A percentile compares a stretch with the other conserved stretches of the same genome.
phyloP scores from a whole-genome alignment of 2,888 invertebrate genomes.

The Aporophyla nigra region DNA sequence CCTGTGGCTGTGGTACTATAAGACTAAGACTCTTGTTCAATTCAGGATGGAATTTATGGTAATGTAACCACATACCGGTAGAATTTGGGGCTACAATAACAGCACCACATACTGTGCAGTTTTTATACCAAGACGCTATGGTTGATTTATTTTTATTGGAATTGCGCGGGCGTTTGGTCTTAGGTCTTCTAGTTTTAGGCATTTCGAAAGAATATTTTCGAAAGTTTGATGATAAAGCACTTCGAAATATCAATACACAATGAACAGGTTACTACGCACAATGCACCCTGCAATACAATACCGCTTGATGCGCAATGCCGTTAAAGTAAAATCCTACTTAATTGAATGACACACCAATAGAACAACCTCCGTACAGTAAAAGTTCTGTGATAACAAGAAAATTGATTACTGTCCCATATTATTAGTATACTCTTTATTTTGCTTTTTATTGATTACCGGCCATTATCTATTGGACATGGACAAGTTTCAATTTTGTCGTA shows the following conservation, averaged over 20 bases:
- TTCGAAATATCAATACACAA: neutral
- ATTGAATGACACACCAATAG: slow-evolving; percentile 4
- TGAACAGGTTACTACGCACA: neutral
- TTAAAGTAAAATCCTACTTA: neutral
- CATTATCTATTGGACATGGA: too few species aligned
- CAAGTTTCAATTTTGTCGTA: slow-evolving; percentile 19
- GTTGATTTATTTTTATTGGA: slow-evolving; percentile 16
- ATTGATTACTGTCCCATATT: neutral
- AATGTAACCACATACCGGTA: slow-evolving; percentile 41
- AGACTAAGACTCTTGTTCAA: slow-evolving; percentile 20
- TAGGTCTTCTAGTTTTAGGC: slow-evolving; percentile 5
- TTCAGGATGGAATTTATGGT: slow-evolving; percentile 23
- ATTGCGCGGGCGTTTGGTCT: neutral
- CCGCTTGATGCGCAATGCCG: neutral
- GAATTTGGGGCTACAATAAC: slow-evolving; percentile 23
- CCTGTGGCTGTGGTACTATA: neutral
- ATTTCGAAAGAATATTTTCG: slow-evolving; percentile 22
- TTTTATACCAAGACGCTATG: slow-evolving; percentile 30
- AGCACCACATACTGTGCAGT: slow-evolving; percentile 35
- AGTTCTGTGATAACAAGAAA: too few species aligned
- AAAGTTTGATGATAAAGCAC: neutral
- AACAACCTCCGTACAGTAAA: too few species aligned
- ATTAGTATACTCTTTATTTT: too few species aligned
- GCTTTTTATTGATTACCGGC: too few species aligned
- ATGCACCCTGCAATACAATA: neutral